Percentiles rank a stretch among this genome's conserved stretches.
Evolutionary conservation across 2,888 invertebrate genomes (phyloP).

Genomic region (Rambutsinella grinnellia): DNA sequence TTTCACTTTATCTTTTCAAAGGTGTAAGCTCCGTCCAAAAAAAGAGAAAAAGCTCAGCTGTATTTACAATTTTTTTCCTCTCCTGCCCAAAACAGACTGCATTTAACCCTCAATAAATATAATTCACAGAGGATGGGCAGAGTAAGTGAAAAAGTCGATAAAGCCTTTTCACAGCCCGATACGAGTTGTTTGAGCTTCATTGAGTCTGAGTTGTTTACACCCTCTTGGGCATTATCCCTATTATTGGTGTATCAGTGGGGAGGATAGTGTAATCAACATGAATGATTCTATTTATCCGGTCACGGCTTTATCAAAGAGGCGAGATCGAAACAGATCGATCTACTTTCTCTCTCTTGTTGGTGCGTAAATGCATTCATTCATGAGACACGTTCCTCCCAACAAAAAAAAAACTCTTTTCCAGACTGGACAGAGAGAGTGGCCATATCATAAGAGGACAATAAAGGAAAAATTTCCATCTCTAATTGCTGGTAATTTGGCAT

Average conservation of each 20-base stretch:
- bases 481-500: conserved; percentile 66
- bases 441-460: background rate
- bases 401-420: background rate
- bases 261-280: conserved; percentile 16
- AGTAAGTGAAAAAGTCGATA: background rate
- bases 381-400: background rate
- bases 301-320: background rate
- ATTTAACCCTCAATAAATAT: background rate
- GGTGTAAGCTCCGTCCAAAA: no score
- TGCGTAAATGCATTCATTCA: conserved; percentile 37
- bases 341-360: background rate
- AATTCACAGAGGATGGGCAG: background rate
- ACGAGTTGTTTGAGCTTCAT: conserved; percentile 18
- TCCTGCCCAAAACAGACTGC: background rate
- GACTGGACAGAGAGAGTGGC: conserved; percentile 1
- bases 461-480: conserved; percentile 63
- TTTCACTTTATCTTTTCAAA: conserved; percentile 1
- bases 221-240: conserved; percentile 45
- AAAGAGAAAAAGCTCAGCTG: no score
- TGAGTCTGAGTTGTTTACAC: conserved; percentile 47
- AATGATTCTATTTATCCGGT: conserved; percentile 28
- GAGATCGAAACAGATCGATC: background rate
- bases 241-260: no score
- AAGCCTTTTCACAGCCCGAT: conserved; percentile 2
- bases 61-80: background rate